Evolutionary conservation across 2,797 vertebrate species (phyloP).

Genomic region (Gobionotothen gibberifrons): DNA sequence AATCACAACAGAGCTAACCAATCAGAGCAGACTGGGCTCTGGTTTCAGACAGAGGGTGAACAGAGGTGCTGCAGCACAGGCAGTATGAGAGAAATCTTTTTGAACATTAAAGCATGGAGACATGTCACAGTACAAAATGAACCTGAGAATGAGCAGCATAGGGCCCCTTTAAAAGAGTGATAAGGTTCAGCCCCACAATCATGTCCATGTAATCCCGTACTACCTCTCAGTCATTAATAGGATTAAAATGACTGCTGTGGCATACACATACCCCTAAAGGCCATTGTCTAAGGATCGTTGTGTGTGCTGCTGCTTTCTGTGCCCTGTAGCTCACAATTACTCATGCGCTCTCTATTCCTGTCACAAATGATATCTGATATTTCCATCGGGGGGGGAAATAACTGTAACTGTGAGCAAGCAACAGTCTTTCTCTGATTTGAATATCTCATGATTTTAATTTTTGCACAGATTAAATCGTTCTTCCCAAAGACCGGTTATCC

Average conservation of each 20-base stretch:
- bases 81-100: too few relatives aligned
- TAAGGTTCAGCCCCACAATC: not conserved
- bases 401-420: not conserved
- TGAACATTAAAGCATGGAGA: too few relatives aligned
- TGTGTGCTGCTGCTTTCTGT: constrained; percentile 29
- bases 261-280: constrained; percentile 44
- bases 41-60: too few relatives aligned
- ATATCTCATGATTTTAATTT: constrained; percentile 1
- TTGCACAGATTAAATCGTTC: constrained; percentile 16
- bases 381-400: constrained; percentile 27
- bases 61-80: too few relatives aligned
- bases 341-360: constrained; percentile 35
- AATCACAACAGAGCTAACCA: too few relatives aligned
- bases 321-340: constrained; percentile 47
- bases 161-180: not conserved
- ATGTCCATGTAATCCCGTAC: constrained; percentile 1
- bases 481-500: not conserved
- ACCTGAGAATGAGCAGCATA: too few relatives aligned
- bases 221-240: constrained; percentile 27
- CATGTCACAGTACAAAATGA: too few relatives aligned
- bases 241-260: constrained; percentile 3
- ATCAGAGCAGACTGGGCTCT: too few relatives aligned
- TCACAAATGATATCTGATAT: constrained; percentile 56
- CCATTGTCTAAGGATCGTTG: constrained; percentile 21
- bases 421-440: not conserved